Percentiles rank a stretch among this genome's conserved stretches.
Evolutionary conservation across 2,113 vertebrate species (phyloP).

Genomic region (Halichoerus grypus): DNA sequence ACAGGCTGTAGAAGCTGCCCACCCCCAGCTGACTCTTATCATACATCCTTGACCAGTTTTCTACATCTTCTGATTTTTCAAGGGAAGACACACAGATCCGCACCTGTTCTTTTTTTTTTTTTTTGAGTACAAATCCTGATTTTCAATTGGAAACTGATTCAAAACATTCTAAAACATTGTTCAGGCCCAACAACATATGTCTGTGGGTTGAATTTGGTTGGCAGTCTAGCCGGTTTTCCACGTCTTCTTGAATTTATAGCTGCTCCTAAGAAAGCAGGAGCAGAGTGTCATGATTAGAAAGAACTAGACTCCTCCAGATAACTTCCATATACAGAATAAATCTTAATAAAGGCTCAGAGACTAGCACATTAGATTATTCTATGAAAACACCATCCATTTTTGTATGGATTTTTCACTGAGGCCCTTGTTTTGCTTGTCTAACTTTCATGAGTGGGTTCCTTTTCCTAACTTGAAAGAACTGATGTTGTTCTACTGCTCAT

Average conservation of each 20-base stretch:
- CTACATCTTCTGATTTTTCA: neutral
- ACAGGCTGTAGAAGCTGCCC: neutral
- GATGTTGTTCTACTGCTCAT: constrained; percentile 26
- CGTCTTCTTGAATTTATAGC: constrained; percentile 74
- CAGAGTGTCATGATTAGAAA: constrained; percentile 47
- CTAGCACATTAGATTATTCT: constrained; percentile 40
- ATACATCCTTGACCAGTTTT: neutral
- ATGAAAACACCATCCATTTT: constrained; percentile 45
- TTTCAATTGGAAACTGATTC: constrained; percentile 75
- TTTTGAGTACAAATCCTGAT: constrained; percentile 48
- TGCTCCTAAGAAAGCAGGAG: constrained; percentile 64
- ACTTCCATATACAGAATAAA: constrained; percentile 27
- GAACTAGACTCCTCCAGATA: constrained; percentile 33
- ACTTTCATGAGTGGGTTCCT: constrained; percentile 55
- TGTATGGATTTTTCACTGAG: constrained; percentile 63
- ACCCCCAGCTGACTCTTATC: neutral
- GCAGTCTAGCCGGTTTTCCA: constrained; percentile 68
- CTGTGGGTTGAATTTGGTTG: constrained; percentile 77
- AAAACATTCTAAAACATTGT: constrained; percentile 75
- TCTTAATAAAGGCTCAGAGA: constrained; percentile 56
- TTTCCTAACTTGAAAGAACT: constrained; percentile 69
- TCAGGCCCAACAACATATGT: constrained; percentile 81
- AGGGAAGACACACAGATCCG: neutral
- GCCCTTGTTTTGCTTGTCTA: constrained; percentile 61
- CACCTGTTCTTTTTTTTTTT: neutral